Base-by-base conservation (phyloP, 2,113 vertebrate species). In the Tachysurus fulvidraco region DNA sequence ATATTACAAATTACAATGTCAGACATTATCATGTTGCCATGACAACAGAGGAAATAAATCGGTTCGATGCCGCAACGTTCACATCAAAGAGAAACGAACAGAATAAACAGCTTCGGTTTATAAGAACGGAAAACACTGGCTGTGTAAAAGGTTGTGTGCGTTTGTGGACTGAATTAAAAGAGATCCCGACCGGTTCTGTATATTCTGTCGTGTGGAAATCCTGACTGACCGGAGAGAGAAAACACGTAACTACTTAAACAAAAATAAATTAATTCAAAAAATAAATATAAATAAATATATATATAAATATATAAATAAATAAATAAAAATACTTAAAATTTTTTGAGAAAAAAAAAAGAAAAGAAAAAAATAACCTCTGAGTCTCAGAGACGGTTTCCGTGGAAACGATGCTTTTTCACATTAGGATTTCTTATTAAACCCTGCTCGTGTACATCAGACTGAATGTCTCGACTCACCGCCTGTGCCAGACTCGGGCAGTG, bases 391-490 rank as follows among this genome's bases (percentile, higher is more conserved):
- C 5, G 50, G 83, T 57, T 57, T 44, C 52, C 67, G 74, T 7
- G 65, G 54, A 60, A 88, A 85, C 30, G 30, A 6, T 8, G 71
- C 23, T 52, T 4, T 36, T 25, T 55, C 60, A 71, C 44, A 82
- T 86, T 44, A 86, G 57, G 17, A 28, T 71, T 52, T 62, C 93
- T 92, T 89, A 95, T 94, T 93, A 94, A 90, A 90, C 93, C 91
- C 88, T 95, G 93, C 21, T 95, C 94, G 5, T 93, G 93, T 11
- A 94, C 93, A 2, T 92, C 93, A 6, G 93, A 94, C 90, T 95
- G 94, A 52, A 94, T 89, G 90, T 93, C 95, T 71, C 94, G 93
- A 74, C 94, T 94, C 85, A 95, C 93, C 84, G 93, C 93, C 86
- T 95, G 94, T 52, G 94, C 92, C 83, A 95, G 86, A 17, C 93